Conservation (phyloP, 2,113 vertebrate species). For the Cephalopholis sonnerati region DNA sequence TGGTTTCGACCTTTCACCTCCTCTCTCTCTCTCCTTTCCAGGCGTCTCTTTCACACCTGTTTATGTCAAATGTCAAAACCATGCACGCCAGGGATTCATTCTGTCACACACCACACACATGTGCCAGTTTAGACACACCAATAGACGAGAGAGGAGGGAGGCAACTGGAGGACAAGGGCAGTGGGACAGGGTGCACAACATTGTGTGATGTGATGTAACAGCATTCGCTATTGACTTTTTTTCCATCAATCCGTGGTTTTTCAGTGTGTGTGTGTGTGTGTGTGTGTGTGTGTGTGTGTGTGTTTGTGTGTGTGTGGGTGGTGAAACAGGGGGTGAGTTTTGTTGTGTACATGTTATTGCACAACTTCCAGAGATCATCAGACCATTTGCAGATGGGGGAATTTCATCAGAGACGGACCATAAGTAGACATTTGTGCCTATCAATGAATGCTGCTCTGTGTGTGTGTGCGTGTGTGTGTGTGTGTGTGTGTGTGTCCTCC, state of each 20-base stretch:
- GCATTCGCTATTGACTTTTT: constrained; percentile 31
- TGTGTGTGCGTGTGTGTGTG: background rate
- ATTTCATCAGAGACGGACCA: constrained; percentile 40
- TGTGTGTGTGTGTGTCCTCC: background rate
- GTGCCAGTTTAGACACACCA: constrained; percentile 54
- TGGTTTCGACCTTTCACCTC: constrained; percentile 73
- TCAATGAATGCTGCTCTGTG: background rate
- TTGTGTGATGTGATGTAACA: constrained; percentile 45
- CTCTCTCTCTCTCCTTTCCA: constrained; percentile 6
- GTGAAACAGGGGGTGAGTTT: background rate
- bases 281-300: constrained; percentile 12
- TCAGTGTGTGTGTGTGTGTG: constrained; percentile 3
- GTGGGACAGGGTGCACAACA: constrained; percentile 50
- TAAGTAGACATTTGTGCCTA: constrained; percentile 18
- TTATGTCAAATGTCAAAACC: constrained; percentile 63
- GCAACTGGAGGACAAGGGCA: constrained; percentile 37
- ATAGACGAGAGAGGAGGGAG: background rate
- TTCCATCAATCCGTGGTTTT: background rate
- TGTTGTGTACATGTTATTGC: constrained; percentile 44
- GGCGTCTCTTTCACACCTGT: constrained; percentile 75
- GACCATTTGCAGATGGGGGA: constrained; percentile 40
- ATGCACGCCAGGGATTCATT: constrained; percentile 45
- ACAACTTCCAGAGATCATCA: constrained; percentile 37
- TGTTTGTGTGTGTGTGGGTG: constrained; percentile 7
- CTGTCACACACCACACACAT: constrained; percentile 44